These are phyloP conservation scores for Xenus cinereus DNA, from an alignment of 2,113 vertebrate species.

Conservation along the genomic window DNA sequence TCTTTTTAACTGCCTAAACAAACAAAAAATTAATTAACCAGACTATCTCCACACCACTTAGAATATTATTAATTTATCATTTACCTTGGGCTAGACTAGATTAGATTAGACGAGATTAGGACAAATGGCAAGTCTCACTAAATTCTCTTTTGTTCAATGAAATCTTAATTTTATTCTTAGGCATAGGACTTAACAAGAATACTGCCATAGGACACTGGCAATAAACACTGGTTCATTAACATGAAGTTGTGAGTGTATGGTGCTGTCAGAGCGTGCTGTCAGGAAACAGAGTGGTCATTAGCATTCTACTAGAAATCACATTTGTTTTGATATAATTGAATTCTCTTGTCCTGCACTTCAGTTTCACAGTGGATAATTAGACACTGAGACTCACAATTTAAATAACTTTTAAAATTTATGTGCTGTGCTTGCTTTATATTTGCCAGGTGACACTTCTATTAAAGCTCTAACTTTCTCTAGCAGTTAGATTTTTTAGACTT, in stretches of 20 bases:
- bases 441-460: not conserved
- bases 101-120: not conserved
- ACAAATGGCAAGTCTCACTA: not conserved
- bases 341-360: not conserved
- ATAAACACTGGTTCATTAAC: not conserved
- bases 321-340: not conserved
- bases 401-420: not conserved
- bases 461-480: not conserved
- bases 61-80: not conserved
- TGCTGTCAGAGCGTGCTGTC: not conserved
- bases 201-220: not conserved
- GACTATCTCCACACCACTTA: not conserved
- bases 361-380: not conserved
- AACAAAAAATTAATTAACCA: not conserved
- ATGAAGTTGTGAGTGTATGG: not conserved
- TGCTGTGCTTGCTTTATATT: not conserved
- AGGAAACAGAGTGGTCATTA: not conserved
- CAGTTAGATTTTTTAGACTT: not conserved
- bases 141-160: not conserved
- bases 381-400: not conserved
- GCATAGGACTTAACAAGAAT: not conserved
- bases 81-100: not conserved
- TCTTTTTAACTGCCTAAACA: not conserved
- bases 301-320: not conserved
- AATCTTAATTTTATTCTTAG: not conserved